Base-by-base conservation (phyloP, 1,140 invertebrate genomes). In the Drosophila biarmipes region DNA sequence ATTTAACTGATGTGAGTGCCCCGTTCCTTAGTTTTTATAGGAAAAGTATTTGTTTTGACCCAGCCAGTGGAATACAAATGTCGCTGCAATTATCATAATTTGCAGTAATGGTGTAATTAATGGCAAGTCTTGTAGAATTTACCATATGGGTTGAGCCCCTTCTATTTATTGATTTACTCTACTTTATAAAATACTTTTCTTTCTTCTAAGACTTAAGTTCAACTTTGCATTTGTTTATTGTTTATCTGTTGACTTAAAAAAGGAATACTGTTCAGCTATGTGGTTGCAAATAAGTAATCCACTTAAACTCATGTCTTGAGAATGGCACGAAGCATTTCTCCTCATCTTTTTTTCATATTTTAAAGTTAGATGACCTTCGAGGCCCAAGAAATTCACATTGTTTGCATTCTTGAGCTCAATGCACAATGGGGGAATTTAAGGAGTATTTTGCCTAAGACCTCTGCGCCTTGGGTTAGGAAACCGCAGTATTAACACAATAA, bases 401-500 rank as follows among this genome's bases (percentile, higher is more conserved):
- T 49, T 15, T 31, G 46, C 46, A 31, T 31, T 10, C n/a, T 31
- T 11, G 27, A 31, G 15, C 27, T 49, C 17, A 49, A 11, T 49
- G 46, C 46, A 31, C n/a, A 49, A n/a, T 24, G n/a, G 19, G 10
- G 17, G 11, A 1, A 15, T 5, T 31, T 24, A 1, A 7, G 27
- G 12, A 64, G 43, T n/a, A n/a, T 11, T 42, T 12, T 4, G 43
- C 27, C 31, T 6, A 31, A 46, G 24, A 31, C 17, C 24, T 15
- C 40, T 17, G 24, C 12, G 49, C 62, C 34, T 15, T 6, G 38
- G 42, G 62, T 17, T 55, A 55, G 24, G 29, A 24, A 35, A 67
- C 15, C 35, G 11, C 24, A 55, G 29, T 31, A 55, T 46, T 68
- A 69, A 55, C 27, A 69, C 62, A 68, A 66, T 69, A 29, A 45